Base-by-base conservation (phyloP, 2,888 invertebrate genomes). In the Barypeithes pellucidus region DNA sequence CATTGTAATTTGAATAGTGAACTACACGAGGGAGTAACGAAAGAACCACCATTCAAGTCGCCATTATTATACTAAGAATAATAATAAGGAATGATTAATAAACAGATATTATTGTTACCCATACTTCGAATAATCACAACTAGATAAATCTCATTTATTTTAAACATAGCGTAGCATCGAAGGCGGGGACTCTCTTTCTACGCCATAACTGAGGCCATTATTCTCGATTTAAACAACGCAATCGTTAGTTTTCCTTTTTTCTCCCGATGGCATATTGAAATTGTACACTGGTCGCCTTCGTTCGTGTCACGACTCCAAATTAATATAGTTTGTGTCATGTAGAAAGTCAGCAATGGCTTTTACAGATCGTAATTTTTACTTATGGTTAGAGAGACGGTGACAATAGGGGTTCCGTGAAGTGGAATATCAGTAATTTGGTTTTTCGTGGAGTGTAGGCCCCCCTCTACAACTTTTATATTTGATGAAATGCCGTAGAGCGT, bases 201-300 rank as follows among this genome's bases (percentile, higher is more conserved):
- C 59, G 39, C 59, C 59, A 39, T 11, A 39, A 60, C 60, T 39
- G 41, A 60, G 41, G 7, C 41, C 41, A 61, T 61, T 61, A 61
- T 61, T 43, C 24, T 45, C 14, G 14, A 61, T 61, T 61, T 43
- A 61, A 43, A 61, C 61, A 61, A 61, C 43, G 39, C 43, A 61
- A 43, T 43, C 43, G 45, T 61, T 43, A 43, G 24, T 61, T 61
- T 24, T 61, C 22, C 24, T 43, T 61, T 61, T 61, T 61, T 43
- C 43, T 43, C 14, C 43, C 24, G 43, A 20, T 61, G 36, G 18
- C 61, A 43, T 61, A 61, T 45, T 61, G 43, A 61, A 61, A 61
- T 61, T 24, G 43, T 60, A 41, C 41, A 41, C 60, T 60, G 41
- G 60, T 60, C 59, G 18, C 20, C 22, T 41, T 60, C 33, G 18